Percentiles rank a stretch among this genome's conserved stretches.
Conservation (phyloP, 1,140 invertebrate species). For the Linepithema humile region DNA sequence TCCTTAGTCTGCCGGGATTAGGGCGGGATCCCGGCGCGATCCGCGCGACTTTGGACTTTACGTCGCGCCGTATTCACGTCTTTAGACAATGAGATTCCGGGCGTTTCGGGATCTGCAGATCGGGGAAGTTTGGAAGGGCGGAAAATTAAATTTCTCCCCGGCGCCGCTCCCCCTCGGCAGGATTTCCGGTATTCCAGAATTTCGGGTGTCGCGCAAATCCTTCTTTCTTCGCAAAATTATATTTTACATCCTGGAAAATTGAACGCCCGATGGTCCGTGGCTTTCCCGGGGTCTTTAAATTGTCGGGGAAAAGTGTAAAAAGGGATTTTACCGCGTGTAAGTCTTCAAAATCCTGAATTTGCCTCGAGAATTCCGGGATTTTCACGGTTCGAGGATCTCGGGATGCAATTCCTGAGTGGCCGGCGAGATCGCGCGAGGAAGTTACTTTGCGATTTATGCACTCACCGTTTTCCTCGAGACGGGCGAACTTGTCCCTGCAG, state of each 20-base stretch:
- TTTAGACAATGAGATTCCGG: slow-evolving; percentile 1
- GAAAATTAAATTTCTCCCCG: slow-evolving; percentile 33
- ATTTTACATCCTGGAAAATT: too few species aligned
- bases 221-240: neutral
- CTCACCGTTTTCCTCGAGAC: slow-evolving; percentile 82
- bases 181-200: neutral
- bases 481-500: slow-evolving; percentile 80
- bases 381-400: neutral
- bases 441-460: slow-evolving; percentile 55
- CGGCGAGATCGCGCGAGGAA: slow-evolving; percentile 6
- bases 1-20: slow-evolving; percentile 37
- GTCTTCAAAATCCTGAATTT: neutral
- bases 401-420: neutral
- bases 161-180: too few species aligned
- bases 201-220: neutral
- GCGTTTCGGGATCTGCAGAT: neutral
- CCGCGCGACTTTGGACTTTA: slow-evolving; percentile 25
- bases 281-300: too few species aligned
- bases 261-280: too few species aligned
- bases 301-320: too few species aligned
- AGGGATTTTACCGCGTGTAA: neutral
- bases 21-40: neutral
- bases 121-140: neutral
- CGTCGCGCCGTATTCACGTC: slow-evolving; percentile 6
- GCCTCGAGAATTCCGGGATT: neutral